Evolutionary conservation across 2,888 invertebrate species (phyloP), one percentile per base, ranked within the genome.

Genomic region (Eristalis pertinax): DNA sequence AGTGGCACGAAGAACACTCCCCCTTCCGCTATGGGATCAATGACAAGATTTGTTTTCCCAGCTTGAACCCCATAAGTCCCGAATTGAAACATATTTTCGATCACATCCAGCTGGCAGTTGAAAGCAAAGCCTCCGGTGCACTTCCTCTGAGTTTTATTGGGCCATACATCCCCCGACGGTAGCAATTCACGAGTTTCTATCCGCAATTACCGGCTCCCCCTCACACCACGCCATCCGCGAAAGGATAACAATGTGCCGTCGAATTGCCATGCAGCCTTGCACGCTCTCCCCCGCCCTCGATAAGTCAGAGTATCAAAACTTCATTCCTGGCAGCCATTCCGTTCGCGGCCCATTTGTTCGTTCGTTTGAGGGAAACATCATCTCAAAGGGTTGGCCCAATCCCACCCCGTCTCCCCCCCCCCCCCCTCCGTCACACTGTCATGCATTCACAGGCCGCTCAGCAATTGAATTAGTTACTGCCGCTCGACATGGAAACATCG

Each of bases 401-500:
- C 38, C 13, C 38, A 2, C 26, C 2, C 5, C n/a, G n/a, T n/a
- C n/a, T n/a, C 41, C 41, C 2, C 41, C 1, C 43, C 43, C 4
- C 4, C 1, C 50, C 50, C 50, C n/a, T 7, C 0, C n/a, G n/a
- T 8, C 50, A 2, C 50, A 4, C 50, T n/a, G 7, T 43, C 43
- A n/a, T 43, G 43, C 43, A 43, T 43, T 43, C 43, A 2, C 43
- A 43, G 43, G 43, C 43, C 50, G 60, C 60, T 13, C 26, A 26
- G 35, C 63, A 35, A 63, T 56, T 69, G 63, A 64, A 70, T 70
- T 43, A 64, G 41, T 78, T 83, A 83, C 83, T 83, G 78, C 65
- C 78, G 70, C 38, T 68, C 70, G 70, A 75, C 86, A 86, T 79
- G 86, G 29, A 86, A 86, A 86, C 83, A 82, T 86, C 82, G 75